Evolutionary conservation across 1,140 invertebrate genomes (phyloP).

Genomic region (Drosophila lini): DNA sequence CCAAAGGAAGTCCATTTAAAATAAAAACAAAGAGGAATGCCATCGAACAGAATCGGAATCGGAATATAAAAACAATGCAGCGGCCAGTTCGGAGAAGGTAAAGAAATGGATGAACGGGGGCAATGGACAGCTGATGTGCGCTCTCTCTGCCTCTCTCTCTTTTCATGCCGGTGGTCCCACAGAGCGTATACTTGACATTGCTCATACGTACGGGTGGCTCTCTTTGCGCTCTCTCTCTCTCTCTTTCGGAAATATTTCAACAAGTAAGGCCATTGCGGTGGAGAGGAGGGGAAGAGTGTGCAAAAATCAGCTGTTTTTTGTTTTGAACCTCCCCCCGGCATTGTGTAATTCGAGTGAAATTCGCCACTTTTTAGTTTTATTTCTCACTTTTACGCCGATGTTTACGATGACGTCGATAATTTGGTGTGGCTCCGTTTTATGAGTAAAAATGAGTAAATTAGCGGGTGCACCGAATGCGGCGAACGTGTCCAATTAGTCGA

Average conservation of each 20-base stretch:
- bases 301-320: conserved; percentile 75
- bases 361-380: conserved; percentile 1
- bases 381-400: background rate
- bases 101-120: conserved; percentile 41
- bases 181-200: conserved; percentile 65
- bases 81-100: conserved; percentile 2
- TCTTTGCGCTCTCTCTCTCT: conserved; percentile 11
- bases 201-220: conserved; percentile 22
- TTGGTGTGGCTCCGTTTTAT: conserved; percentile 32
- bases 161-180: conserved; percentile 14
- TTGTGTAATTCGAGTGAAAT: conserved; percentile 62
- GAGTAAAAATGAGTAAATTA: conserved; percentile 35
- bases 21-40: conserved; percentile 40
- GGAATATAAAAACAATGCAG: conserved; percentile 28
- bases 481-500: conserved; percentile 58
- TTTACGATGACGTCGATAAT: conserved; percentile 34
- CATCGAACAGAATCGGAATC: conserved; percentile 50
- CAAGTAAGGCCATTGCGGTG: conserved; percentile 28
- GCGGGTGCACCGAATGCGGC: conserved; percentile 35
- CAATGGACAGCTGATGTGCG: conserved; percentile 71
- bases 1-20: conserved; percentile 40
- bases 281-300: too few species aligned
- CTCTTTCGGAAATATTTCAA: conserved; percentile 30
- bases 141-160: conserved; percentile 8
- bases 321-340: conserved; percentile 44